These are phyloP conservation scores for Neomorphus geoffroyi DNA, from an alignment of 2,797 vertebrate species.

Conservation along the genomic window DNA sequence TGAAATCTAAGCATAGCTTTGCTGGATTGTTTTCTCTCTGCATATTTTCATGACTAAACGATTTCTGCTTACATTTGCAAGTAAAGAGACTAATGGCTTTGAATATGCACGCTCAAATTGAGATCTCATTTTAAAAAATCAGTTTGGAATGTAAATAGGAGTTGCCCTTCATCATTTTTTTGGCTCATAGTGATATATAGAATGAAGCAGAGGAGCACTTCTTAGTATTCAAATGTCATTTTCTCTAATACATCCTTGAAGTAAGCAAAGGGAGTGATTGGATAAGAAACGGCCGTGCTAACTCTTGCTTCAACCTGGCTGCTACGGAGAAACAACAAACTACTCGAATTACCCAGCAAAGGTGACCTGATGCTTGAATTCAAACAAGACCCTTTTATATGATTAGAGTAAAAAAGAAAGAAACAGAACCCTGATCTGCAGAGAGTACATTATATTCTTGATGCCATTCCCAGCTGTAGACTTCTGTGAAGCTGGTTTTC, in stretches of 20 bases:
- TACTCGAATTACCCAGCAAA: background rate
- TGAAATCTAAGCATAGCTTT: constrained; percentile 32
- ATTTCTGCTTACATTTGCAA: constrained; percentile 21
- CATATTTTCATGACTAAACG: background rate
- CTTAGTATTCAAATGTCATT: background rate
- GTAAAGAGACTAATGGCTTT: background rate
- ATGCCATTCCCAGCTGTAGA: background rate
- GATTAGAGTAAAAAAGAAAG: background rate
- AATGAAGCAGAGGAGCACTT: background rate
- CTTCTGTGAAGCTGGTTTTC: background rate
- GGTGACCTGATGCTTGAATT: background rate
- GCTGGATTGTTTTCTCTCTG: background rate
- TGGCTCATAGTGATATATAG: background rate
- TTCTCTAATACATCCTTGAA: background rate
- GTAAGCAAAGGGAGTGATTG: background rate
- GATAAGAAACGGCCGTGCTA: background rate
- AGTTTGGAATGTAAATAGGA: background rate
- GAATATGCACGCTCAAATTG: background rate
- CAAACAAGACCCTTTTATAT: background rate
- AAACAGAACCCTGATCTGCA: background rate
- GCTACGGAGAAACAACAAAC: background rate
- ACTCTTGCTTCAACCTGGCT: background rate
- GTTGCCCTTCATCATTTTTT: background rate
- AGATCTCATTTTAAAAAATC: background rate
- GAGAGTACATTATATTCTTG: background rate